Base-by-base conservation (phyloP, 2,797 vertebrate genomes). In the Hypotaenidia okinawae region DNA sequence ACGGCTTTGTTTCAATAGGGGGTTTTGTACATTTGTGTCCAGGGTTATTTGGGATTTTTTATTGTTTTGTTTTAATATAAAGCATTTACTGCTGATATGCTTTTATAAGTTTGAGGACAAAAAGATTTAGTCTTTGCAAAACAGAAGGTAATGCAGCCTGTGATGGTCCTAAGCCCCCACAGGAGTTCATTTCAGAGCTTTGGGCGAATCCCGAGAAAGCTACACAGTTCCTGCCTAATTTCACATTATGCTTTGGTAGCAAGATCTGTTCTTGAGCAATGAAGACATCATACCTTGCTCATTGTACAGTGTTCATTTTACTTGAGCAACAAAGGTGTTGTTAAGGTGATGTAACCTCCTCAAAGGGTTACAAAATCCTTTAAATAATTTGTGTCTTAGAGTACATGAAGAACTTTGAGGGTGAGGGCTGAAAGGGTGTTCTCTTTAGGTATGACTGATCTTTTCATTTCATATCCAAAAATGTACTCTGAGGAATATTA, bases 11-110 rank as follows among this genome's bases (percentile, higher is more conserved):
- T 94, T 74, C 64, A 57, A 11, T 37, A 41, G 8, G 5, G 5
- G 1, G 22, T 76, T 79, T 84, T 45, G 23, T 21, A 35, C 74
- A 17, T 54, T 85, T 59, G 9, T 58, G 16, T 39, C 54, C 18
- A 2, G 9, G 13, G 10, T 58, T 80, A 52, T 30, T 66, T 45
- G 54, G 54, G 28, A 62, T 39, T 86, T 49, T 80, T 84, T 84
- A 73, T 59, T 80, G 21, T 47, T 92, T 89, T 87, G 11, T 70
- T 94, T 94, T 55, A 84, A 87, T 72, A 86, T 35, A 85, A 70
- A 80, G 21, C 12, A 55, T 61, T 80, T 83, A 45, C 17, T 89
- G 16, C 11, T 49, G 24, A 64, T 81, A 41, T 7, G 13, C 5
- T 69, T 92, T 70, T 78, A 27, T 58, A 66, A 85, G 23, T 63